phyloP scores from a whole-genome alignment of 2,888 invertebrate genomes.

The Penaeus monodon region DNA sequence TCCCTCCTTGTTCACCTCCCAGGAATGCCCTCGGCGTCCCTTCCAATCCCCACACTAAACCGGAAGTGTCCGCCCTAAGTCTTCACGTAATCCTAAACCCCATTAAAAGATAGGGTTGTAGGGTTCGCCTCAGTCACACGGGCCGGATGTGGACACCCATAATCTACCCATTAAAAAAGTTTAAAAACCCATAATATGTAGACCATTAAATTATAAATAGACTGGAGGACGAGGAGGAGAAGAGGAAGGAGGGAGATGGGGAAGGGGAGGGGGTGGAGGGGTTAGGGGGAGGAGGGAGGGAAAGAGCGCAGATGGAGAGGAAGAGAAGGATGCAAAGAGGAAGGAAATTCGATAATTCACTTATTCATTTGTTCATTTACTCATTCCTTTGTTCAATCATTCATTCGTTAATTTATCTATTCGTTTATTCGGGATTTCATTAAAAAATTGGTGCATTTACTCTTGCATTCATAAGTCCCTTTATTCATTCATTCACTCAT shows the following conservation, averaged over 20 bases:
- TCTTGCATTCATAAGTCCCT: no score
- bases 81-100: no score
- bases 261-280: no score
- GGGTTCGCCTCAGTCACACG: background rate
- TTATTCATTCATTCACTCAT: no score
- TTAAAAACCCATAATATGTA: background rate
- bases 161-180: background rate
- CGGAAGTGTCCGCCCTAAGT: background rate
- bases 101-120: no score
- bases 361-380: background rate
- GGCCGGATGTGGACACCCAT: background rate
- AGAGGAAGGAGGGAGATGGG: no score
- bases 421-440: no score
- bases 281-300: background rate
- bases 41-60: no score
- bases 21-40: no score
- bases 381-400: background rate
- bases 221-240: conserved; percentile 1
- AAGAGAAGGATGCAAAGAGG: background rate
- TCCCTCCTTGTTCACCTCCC: no score
- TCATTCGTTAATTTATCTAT: background rate
- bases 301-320: background rate
- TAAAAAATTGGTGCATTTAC: no score
- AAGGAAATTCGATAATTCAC: background rate
- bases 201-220: background rate